These are phyloP conservation scores for Bathynomus jamesi DNA, from an alignment of 1,140 invertebrate species.

Conservation along the genomic window DNA sequence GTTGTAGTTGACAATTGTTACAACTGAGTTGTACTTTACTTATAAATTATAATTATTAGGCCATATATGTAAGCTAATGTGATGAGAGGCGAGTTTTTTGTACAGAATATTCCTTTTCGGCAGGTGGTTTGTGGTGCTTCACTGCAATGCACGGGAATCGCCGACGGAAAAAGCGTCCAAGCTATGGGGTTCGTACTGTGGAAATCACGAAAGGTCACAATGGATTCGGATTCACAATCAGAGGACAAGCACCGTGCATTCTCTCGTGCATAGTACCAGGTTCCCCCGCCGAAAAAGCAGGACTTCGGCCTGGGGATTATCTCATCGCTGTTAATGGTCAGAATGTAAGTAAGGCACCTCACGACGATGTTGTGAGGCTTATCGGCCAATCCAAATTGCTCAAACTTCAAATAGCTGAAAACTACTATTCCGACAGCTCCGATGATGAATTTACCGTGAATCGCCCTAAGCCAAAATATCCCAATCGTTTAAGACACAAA, in stretches of 20 bases:
- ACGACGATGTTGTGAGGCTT: constrained; percentile 84
- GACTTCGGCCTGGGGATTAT: constrained; percentile 81
- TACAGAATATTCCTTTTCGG: background rate
- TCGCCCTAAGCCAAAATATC: constrained; percentile 53
- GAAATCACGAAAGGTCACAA: constrained; percentile 73
- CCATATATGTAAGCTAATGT: background rate
- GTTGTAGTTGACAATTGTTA: no score
- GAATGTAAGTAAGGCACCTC: constrained; percentile 76
- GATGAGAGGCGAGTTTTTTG: background rate
- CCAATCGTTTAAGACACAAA: constrained; percentile 47
- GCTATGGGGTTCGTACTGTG: constrained; percentile 71
- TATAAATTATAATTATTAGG: background rate
- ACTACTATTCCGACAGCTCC: constrained; percentile 69
- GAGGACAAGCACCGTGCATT: constrained; percentile 84
- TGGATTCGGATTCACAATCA: constrained; percentile 87
- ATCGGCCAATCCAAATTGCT: constrained; percentile 73
- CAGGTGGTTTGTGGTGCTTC: no score
- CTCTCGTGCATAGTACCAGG: constrained; percentile 76
- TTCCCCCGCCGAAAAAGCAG: constrained; percentile 74
- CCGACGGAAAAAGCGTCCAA: constrained; percentile 67
- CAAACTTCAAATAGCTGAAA: constrained; percentile 75
- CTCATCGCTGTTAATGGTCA: constrained; percentile 82
- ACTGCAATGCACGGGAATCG: constrained; percentile 45
- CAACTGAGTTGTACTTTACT: background rate
- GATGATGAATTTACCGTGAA: constrained; percentile 58